A percentile compares a stretch with the other conserved stretches of the same genome.
These are phyloP conservation scores for Aspidiotus rigidus DNA, from an alignment of 2,888 invertebrate species.

Conservation along the genomic window DNA sequence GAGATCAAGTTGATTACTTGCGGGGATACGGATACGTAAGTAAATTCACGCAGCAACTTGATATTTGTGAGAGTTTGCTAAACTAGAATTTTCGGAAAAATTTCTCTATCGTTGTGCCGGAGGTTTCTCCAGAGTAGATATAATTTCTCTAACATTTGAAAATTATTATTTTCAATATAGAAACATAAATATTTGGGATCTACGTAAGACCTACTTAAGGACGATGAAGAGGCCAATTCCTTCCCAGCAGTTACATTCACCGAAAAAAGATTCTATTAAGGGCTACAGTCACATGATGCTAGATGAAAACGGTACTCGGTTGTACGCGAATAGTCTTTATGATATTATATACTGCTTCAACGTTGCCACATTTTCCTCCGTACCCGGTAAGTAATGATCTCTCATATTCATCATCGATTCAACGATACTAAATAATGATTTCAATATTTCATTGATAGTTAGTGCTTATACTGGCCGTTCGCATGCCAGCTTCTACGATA, in stretches of 20 bases:
- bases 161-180: slow-evolving; percentile 40
- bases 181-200: slow-evolving; percentile 76
- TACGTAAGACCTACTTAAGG: slow-evolving; percentile 66
- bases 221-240: slow-evolving; percentile 57
- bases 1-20: slow-evolving; percentile 69
- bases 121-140: too few relatives aligned
- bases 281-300: slow-evolving; percentile 71
- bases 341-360: slow-evolving; percentile 78
- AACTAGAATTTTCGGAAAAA: not conserved
- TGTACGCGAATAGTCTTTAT: slow-evolving; percentile 83
- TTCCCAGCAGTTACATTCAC: slow-evolving; percentile 62
- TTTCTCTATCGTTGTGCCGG: too few relatives aligned
- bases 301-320: slow-evolving; percentile 56
- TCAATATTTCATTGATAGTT: slow-evolving; percentile 41
- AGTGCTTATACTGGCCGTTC: slow-evolving; percentile 56
- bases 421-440: slow-evolving; percentile 34
- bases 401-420: not conserved
- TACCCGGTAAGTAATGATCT: slow-evolving; percentile 48
- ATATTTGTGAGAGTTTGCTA: too few relatives aligned
- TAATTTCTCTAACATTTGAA: too few relatives aligned
- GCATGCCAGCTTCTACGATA: slow-evolving; percentile 75
- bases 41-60: too few relatives aligned
- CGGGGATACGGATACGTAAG: slow-evolving; percentile 73
- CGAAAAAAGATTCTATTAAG: slow-evolving; percentile 58
- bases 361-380: slow-evolving; percentile 55